phyloP scores from a whole-genome alignment of 1,140 invertebrate species.

The Nasonia giraulti region DNA sequence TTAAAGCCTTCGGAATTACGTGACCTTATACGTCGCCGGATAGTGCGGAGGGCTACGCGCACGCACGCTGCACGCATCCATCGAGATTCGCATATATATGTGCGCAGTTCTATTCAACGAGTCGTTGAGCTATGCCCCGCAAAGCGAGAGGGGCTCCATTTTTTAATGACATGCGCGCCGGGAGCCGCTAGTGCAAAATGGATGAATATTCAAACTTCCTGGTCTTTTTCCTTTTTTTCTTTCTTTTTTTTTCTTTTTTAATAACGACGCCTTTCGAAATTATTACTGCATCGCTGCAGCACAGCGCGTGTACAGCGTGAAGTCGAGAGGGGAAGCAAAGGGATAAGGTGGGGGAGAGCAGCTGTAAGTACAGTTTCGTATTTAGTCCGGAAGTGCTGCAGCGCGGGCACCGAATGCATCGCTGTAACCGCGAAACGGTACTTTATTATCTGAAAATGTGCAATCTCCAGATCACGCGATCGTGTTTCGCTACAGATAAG shows the following conservation, averaged over 20 bases:
- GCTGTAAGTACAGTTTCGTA: conserved; percentile 58
- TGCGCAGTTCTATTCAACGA: not conserved
- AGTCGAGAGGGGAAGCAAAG: not conserved
- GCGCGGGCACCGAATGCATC: conserved; percentile 51
- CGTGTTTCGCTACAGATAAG: conserved; percentile 39
- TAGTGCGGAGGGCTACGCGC: not conserved
- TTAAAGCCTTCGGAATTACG: conserved; percentile 18
- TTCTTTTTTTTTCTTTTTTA: conserved; percentile 24
- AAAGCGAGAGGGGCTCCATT: not conserved
- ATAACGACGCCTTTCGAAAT: conserved; percentile 60
- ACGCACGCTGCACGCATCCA: not conserved
- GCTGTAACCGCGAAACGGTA: conserved; percentile 61
- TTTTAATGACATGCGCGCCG: conserved; percentile 57
- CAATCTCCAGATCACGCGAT: conserved; percentile 58
- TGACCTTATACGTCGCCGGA: conserved; percentile 17
- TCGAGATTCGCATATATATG: not conserved
- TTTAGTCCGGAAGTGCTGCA: conserved; percentile 60
- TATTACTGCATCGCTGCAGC: conserved; percentile 45
- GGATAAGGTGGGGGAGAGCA: conserved; percentile 49
- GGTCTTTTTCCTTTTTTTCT: conserved; percentile 54
- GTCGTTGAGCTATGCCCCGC: not conserved
- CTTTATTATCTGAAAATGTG: conserved; percentile 62
- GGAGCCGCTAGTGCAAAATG: conserved; percentile 58
- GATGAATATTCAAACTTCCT: conserved; percentile 64
- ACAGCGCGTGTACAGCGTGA: not conserved